phyloP scores from a whole-genome alignment of 2,113 vertebrate species.

The Callocephalon fimbriatum region DNA sequence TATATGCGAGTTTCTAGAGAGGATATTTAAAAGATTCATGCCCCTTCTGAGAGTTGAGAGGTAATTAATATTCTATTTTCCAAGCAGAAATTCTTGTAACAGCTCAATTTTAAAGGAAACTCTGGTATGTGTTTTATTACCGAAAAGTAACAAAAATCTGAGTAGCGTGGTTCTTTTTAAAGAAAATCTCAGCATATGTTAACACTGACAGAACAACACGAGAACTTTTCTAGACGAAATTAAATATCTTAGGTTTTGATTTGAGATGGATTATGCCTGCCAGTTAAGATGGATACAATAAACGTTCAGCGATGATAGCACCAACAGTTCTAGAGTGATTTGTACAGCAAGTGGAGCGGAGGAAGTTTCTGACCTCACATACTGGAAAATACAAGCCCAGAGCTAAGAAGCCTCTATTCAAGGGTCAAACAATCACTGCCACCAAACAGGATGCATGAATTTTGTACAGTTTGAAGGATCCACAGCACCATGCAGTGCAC shows the following conservation, averaged over 20 bases:
- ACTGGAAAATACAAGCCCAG: neutral
- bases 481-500: fast-evolving
- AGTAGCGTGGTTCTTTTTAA: neutral
- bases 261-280: neutral
- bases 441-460: neutral
- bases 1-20: neutral
- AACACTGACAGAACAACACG: neutral
- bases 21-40: neutral
- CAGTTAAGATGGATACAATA: neutral
- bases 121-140: neutral
- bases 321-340: neutral
- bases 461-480: fast-evolving
- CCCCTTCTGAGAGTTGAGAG: neutral
- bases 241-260: neutral
- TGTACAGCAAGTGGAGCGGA: neutral
- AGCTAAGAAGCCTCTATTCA: neutral
- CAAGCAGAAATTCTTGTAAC: neutral
- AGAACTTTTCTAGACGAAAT: neutral
- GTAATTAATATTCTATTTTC: neutral
- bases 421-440: neutral
- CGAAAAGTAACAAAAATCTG: neutral
- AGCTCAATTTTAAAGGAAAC: neutral
- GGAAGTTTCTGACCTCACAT: neutral
- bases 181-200: neutral
- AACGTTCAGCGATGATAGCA: neutral